Percentiles rank a stretch among this genome's conserved stretches.
Conservation (phyloP, 2,888 invertebrate species). For the Ecdyonurus torrentis region DNA sequence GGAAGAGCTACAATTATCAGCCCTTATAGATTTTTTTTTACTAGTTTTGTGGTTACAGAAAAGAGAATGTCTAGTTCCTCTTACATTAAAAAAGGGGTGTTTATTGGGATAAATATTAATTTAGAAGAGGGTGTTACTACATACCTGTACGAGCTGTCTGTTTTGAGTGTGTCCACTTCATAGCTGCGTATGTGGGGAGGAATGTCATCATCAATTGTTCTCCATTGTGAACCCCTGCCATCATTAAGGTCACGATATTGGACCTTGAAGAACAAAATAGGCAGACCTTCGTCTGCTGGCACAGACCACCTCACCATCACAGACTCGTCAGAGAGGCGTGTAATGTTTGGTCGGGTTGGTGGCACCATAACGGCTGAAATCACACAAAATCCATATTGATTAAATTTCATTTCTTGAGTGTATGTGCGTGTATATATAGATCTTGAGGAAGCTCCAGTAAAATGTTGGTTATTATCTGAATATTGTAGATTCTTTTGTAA, state of each 20-base stretch:
- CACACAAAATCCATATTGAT: too few species aligned
- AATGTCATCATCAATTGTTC: slow-evolving; percentile 69
- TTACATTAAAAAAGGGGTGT: neutral
- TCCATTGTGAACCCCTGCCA: slow-evolving; percentile 34
- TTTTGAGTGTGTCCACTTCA: slow-evolving; percentile 54
- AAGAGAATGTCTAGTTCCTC: too few species aligned
- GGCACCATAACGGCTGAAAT: slow-evolving; percentile 59
- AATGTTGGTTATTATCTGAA: too few species aligned
- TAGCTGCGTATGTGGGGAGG: slow-evolving; percentile 57
- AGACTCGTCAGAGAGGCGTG: slow-evolving; percentile 70
- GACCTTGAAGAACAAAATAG: slow-evolving; percentile 78
- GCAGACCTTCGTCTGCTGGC: slow-evolving; percentile 60
- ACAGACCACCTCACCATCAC: slow-evolving; percentile 88
- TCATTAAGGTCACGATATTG: slow-evolving; percentile 52
- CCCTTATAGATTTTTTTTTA: too few species aligned
- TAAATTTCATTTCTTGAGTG: too few species aligned
- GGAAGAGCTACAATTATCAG: too few species aligned
- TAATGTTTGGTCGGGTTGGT: slow-evolving; percentile 73
- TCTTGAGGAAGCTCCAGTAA: too few species aligned
- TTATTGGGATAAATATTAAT: neutral
- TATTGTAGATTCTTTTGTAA: too few species aligned
- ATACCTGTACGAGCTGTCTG: slow-evolving; percentile 54
- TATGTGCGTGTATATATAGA: too few species aligned
- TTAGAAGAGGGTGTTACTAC: slow-evolving; percentile 14
- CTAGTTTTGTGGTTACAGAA: neutral